Evolutionary conservation across 2,797 vertebrate species (phyloP).

Genomic region (Microctenopoma stevenorrisi): DNA sequence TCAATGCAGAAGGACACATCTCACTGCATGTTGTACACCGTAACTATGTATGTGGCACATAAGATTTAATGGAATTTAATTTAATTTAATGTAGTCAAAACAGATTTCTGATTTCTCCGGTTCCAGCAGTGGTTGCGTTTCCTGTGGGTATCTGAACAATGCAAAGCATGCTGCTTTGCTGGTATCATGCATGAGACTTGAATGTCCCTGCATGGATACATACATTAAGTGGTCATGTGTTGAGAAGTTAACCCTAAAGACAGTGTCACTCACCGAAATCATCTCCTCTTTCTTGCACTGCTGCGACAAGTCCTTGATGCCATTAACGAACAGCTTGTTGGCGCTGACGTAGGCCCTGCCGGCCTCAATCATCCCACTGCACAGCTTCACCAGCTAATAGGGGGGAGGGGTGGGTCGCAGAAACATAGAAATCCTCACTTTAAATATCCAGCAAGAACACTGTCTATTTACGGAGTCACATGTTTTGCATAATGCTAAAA

Average conservation of each 20-base stretch:
- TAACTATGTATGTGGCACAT: no score
- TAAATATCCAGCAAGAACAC: slow-evolving; percentile 23
- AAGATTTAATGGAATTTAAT: no score
- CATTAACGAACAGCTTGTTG: slow-evolving; percentile 95
- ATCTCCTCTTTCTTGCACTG: slow-evolving; percentile 95
- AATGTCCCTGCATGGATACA: slow-evolving; percentile 45
- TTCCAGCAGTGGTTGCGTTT: slow-evolving; percentile 36
- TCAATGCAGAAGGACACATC: no score
- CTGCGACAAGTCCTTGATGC: slow-evolving; percentile 93
- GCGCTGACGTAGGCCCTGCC: slow-evolving; percentile 93
- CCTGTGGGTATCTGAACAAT: slow-evolving; percentile 47
- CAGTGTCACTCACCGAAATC: slow-evolving; percentile 88
- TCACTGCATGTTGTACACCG: no score
- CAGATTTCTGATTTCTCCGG: slow-evolving; percentile 40
- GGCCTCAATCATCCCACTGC: slow-evolving; percentile 96
- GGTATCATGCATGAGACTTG: slow-evolving; percentile 50
- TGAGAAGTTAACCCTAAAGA: slow-evolving; percentile 6
- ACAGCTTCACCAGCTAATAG: slow-evolving; percentile 93
- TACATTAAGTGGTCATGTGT: slow-evolving; percentile 6
- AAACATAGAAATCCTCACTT: slow-evolving; percentile 36
- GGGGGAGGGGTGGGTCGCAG: not conserved
- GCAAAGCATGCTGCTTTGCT: slow-evolving; percentile 43
- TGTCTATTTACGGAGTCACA: slow-evolving; percentile 44
- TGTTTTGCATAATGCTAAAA: slow-evolving; percentile 23
- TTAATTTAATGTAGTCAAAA: no score